Percentiles rank a stretch among this genome's conserved stretches.
Evolutionary conservation across 2,888 invertebrate species (phyloP).

Genomic region (Colletes collaris): DNA sequence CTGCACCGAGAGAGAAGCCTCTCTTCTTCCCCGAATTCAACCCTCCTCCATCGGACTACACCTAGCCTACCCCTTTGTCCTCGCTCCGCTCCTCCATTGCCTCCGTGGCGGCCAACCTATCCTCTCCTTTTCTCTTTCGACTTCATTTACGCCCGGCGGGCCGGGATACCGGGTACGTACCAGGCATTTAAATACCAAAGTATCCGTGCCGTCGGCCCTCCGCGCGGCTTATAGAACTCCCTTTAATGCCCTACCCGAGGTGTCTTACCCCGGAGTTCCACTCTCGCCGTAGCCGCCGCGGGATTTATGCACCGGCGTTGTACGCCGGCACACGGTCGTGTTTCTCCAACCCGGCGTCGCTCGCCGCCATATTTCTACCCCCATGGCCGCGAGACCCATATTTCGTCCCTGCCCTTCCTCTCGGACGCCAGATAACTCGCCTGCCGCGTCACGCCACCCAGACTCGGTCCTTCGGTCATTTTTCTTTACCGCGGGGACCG

Average conservation of each 20-base stretch:
- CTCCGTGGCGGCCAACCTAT: slow-evolving; percentile 2
- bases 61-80: slow-evolving; percentile 42
- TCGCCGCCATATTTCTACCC: slow-evolving; percentile 66
- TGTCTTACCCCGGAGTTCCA: slow-evolving; percentile 67
- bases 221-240: slow-evolving; percentile 64
- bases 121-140: slow-evolving; percentile 58
- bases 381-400: slow-evolving; percentile 78
- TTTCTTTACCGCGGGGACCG: slow-evolving; percentile 27
- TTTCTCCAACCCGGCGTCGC: slow-evolving; percentile 49
- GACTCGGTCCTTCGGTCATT: slow-evolving; percentile 31
- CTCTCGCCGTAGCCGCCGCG: slow-evolving; percentile 50
- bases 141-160: slow-evolving; percentile 70
- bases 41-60: slow-evolving; percentile 54
- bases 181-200: slow-evolving; percentile 81
- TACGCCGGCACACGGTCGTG: slow-evolving; percentile 33
- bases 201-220: slow-evolving; percentile 60
- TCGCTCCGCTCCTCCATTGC: slow-evolving; percentile 26
- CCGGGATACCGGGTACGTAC: slow-evolving; percentile 45
- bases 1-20: slow-evolving; percentile 51
- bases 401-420: slow-evolving; percentile 75
- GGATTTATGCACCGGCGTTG: slow-evolving; percentile 75
- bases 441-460: slow-evolving; percentile 38
- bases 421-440: slow-evolving; percentile 50
- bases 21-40: slow-evolving; percentile 62
- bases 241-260: slow-evolving; percentile 71